phyloP scores from a whole-genome alignment of 2,113 vertebrate genomes.

The Phycodurus eques region DNA sequence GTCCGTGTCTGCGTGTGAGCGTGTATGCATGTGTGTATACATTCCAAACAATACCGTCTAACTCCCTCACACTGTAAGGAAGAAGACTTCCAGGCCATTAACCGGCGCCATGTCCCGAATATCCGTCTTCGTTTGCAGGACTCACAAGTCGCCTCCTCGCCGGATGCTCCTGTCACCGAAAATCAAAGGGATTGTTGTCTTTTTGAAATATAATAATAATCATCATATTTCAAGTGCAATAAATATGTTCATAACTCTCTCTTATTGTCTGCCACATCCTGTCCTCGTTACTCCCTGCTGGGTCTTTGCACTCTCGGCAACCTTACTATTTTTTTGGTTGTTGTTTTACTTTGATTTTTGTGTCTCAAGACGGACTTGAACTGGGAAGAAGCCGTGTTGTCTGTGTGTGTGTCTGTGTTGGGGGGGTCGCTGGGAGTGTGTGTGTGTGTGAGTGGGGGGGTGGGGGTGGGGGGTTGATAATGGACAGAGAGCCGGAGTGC shows the following conservation, averaged over 20 bases:
- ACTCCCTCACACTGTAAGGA: conserved; percentile 75
- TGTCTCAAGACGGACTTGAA: conserved; percentile 37
- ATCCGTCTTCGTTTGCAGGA: conserved; percentile 44
- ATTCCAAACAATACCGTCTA: conserved; percentile 76
- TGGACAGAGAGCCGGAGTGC: conserved; percentile 59
- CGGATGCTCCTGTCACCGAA: conserved; percentile 64
- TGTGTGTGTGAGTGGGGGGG: neutral
- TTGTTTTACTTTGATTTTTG: conserved; percentile 51
- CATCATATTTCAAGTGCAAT: conserved; percentile 53
- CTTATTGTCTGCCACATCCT: conserved; percentile 56
- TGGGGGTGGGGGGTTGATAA: conserved; percentile 58
- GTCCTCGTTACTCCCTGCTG: conserved; percentile 35
- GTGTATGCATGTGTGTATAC: conserved; percentile 42
- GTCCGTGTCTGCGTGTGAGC: neutral
- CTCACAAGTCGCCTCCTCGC: conserved; percentile 36
- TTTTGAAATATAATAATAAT: conserved; percentile 51
- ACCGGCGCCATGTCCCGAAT: conserved; percentile 44
- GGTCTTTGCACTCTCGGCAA: conserved; percentile 57
- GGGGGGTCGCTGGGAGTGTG: conserved; percentile 52
- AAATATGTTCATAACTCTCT: conserved; percentile 66
- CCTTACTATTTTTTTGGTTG: conserved; percentile 34
- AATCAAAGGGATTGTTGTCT: conserved; percentile 58
- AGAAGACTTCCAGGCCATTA: conserved; percentile 62
- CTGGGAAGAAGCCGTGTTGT: conserved; percentile 31
- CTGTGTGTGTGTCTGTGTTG: conserved; percentile 24